Evolutionary conservation across 1,140 invertebrate species (phyloP).

Genomic region (Tetraneura akinire): DNA sequence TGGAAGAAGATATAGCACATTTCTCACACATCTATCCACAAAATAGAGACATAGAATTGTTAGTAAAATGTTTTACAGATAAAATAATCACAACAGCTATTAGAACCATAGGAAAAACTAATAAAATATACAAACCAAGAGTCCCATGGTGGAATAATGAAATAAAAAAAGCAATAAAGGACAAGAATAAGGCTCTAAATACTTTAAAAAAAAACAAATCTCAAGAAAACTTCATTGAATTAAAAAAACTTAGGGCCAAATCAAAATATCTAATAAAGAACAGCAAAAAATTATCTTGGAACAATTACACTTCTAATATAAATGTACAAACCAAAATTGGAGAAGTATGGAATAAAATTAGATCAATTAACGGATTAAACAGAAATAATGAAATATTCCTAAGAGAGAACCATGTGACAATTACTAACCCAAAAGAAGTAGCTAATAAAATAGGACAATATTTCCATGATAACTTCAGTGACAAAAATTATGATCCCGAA

Average conservation of each 20-base stretch:
- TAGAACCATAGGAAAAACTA: background rate
- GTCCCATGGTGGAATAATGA: conserved; percentile 18
- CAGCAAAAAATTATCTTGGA: background rate
- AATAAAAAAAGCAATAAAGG: background rate
- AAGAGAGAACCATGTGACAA: background rate
- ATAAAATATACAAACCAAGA: background rate
- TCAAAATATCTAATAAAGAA: background rate
- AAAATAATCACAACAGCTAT: background rate
- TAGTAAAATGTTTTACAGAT: background rate
- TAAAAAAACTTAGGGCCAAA: conserved; percentile 21
- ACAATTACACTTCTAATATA: background rate
- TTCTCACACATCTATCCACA: no score
- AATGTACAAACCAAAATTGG: background rate
- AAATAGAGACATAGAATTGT: background rate
- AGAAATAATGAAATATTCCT: background rate
- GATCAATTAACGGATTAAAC: background rate
- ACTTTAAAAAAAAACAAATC: background rate
- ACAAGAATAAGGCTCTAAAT: background rate
- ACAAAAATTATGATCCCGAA: background rate
- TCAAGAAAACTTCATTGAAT: background rate
- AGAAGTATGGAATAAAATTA: conserved; percentile 24
- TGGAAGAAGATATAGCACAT: conserved; percentile 16
- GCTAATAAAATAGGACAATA: background rate
- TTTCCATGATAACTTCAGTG: background rate
- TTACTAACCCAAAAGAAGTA: background rate